Evolutionary conservation across 2,888 invertebrate species (phyloP).

Genomic region (Synergus itoensis): DNA sequence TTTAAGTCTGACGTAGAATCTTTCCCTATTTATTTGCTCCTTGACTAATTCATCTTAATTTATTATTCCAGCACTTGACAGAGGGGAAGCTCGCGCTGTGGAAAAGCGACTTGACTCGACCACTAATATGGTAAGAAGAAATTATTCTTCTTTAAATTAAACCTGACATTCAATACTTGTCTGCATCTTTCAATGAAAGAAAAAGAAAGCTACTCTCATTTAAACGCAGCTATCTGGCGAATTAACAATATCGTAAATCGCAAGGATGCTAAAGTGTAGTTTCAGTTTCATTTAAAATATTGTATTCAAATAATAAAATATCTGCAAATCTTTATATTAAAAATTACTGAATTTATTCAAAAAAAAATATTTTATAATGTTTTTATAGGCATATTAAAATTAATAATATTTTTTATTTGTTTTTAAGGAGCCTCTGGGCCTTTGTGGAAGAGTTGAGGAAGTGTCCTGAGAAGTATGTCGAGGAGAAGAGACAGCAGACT

Average conservation of each 20-base stretch:
- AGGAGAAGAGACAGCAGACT: conserved; percentile 49
- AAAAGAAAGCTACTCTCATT: conserved; percentile 31
- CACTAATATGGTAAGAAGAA: conserved; percentile 71
- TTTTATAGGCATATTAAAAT: not conserved
- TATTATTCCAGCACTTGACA: conserved; percentile 74
- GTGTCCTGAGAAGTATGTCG: conserved; percentile 67
- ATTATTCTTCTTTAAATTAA: conserved; percentile 41
- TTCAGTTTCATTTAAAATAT: not conserved
- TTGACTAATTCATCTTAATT: conserved; percentile 68
- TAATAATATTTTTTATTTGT: not conserved
- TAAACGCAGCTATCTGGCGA: not conserved
- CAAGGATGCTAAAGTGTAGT: not conserved
- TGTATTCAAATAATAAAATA: not conserved
- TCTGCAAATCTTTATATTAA: not conserved
- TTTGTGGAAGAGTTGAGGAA: conserved; percentile 71
- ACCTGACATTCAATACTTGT: conserved; percentile 9
- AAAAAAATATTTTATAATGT: not conserved
- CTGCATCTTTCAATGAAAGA: conserved; percentile 24
- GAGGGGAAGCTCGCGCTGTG: conserved; percentile 75
- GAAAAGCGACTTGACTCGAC: conserved; percentile 73
- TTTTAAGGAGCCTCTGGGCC: conserved; percentile 66
- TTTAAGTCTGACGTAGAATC: not conserved
- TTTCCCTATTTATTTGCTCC: conserved; percentile 32
- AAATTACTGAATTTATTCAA: not conserved
- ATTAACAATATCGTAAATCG: not conserved